Evolutionary conservation across 2,888 invertebrate genomes (phyloP), one percentile per base, ranked within the genome.

Genomic region (Hirtodrosophila alboralis): DNA sequence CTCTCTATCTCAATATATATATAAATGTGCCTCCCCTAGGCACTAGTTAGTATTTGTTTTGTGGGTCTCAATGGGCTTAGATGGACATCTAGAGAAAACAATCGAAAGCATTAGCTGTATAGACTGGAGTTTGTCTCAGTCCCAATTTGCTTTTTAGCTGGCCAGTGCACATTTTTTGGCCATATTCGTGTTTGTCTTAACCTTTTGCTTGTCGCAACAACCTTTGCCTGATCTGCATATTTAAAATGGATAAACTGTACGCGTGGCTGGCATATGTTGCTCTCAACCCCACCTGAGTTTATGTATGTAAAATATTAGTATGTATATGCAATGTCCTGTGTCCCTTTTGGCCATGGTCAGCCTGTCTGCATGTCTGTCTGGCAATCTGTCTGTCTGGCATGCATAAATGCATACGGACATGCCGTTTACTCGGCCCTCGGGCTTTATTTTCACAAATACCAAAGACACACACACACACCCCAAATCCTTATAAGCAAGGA

Each of bases 161-260:
- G 23, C 5, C 38, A 54, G 41, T 56, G 62, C 57, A 70, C 62
- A 52, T 56, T 13, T 31, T 23, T 53, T 14, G 21, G 37, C 31
- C 47, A 65, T 63, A 60, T 41, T 61, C 75, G 75, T 65, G 75
- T 74, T 74, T 48, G 44, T 34, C 56, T 45, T 61, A 73, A 74
- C 74, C 78, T 76, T 74, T 73, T 40, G 47, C 53, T 52, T 59
- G 75, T 54, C 64, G 49, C 45, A n/a, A 53, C 48, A 66, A 58
- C 64, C 65, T 66, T 56, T 75, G 73, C 68, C 80, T 76, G 76
- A 76, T 73, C 68, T 79, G 76, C 80, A 76, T 76, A 79, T 80
- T 65, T 76, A 80, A 76, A 72, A 76, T 74, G 60, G 53, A 53
- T 48, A 61, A 58, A 56, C 37, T 62, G 41, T 64, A 78, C 77